Evolutionary conservation across 2,888 invertebrate species (phyloP), one percentile per base, ranked within the genome.

Genomic region (Criorhina ranunculi): DNA sequence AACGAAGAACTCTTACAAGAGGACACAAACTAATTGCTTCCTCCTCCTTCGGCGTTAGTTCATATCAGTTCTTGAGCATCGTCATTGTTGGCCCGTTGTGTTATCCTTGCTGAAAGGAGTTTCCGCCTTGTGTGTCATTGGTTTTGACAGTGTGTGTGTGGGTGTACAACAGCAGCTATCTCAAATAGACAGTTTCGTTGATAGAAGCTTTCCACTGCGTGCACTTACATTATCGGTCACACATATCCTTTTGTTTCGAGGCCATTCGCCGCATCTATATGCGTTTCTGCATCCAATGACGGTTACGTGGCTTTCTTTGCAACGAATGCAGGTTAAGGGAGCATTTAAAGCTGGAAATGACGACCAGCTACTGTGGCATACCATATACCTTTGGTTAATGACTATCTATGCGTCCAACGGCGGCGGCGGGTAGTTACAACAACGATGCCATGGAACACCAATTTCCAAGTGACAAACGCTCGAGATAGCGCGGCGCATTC

Each of bases 1-100:
- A 37, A 57, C 57, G 24, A n/a, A 51, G 31, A 51, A 31, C 51
- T 12, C 24, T 0, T 33, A 44, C 59, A 49, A 62, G 69, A 69
- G 77, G 60, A 59, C 77, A 77, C 67, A 69, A 69, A 77, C 77
- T 77, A 77, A 77, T 77, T 77, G 69, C 77, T 77, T 69, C 77
- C 77, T 69, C 37, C 60, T 69, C 35, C 60, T 77, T 60, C 17
- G 67, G 60, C 69, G 44, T 51, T 72, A 53, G 60, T 73, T 60
- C 60, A 44, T 60, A 60, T 60, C 60, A 42, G 42, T 42, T 60
- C 12, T 3, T 29, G 12, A 29, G 29, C 31, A 42, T 44, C 12
- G 15, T 31, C 60, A 60, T 60, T 60, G 60, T 60, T 40, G 15
- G 29, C 9, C 31, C 24, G 24, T 24, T 24, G 24, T 42, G 60